Conservation (phyloP, 2,113 vertebrate genomes). For the Clupea harengus region DNA sequence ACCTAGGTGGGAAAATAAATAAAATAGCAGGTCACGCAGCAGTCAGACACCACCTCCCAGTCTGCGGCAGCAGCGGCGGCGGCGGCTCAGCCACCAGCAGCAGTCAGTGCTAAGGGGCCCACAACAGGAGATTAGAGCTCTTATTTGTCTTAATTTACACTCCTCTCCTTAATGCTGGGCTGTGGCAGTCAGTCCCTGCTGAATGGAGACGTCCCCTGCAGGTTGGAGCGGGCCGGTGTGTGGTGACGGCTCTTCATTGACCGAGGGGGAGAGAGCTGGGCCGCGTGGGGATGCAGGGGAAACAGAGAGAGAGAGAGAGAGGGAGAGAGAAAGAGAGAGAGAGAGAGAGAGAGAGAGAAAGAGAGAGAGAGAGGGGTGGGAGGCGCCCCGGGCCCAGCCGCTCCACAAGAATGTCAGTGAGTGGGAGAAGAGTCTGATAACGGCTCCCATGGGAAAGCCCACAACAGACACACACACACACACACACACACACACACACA, state of each 20-base stretch:
- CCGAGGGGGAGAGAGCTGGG: constrained; percentile 12
- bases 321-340: background rate
- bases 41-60: background rate
- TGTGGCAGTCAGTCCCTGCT: constrained; percentile 35
- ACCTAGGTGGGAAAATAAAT: constrained; percentile 2
- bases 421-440: constrained; percentile 44
- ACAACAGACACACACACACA: constrained; percentile 26
- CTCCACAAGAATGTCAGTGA: constrained; percentile 50
- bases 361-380: constrained; percentile 20
- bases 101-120: background rate
- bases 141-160: constrained; percentile 51
- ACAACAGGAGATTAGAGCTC: constrained; percentile 32
- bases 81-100: background rate
- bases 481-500: constrained; percentile 22
- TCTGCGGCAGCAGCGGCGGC: background rate
- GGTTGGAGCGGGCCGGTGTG: constrained; percentile 35
- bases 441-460: constrained; percentile 46
- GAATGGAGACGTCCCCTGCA: constrained; percentile 44
- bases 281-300: background rate
- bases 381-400: constrained; percentile 30
- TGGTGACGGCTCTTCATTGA: constrained; percentile 42
- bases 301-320: background rate
- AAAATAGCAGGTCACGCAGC: constrained; percentile 17
- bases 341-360: background rate
- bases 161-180: constrained; percentile 36